Evolutionary conservation across 2,113 vertebrate genomes (phyloP), one percentile per base, ranked within the genome.

Genomic region (Hemiscyllium ocellatum): DNA sequence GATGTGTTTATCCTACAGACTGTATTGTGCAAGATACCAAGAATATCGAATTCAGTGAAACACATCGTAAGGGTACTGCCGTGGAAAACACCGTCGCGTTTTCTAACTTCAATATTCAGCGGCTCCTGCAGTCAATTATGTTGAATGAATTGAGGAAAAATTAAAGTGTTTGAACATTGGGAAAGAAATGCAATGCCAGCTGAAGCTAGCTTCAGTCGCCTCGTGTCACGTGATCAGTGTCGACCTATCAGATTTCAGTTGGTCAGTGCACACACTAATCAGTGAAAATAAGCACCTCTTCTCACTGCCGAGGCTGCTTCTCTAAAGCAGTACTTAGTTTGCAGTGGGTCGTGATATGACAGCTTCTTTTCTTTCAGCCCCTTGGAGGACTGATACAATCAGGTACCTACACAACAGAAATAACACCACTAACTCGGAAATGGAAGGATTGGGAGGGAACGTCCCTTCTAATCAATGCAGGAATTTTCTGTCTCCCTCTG

Each of bases 381-480:
- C 66, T 94, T 94, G 95, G 66, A 95, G 95, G 83, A 95, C 68
- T 94, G 95, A 96, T 96, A 96, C 90, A 65, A 96, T 37, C 72
- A 56, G 72, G 83, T 80, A 86, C 68, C 68, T 95, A 24, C 94
- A 95, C 68, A 95, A 33, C 94, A 95, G 69, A 97, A 98, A 97
- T 97, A 97, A 97, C 93, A 96, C 97, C n/a, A 96, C 96, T 96
- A 97, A 96, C 96, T 97, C 97, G 98, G 97, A 97, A 96, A 98
- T 97, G 98, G 98, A 98, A 95, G 97, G 97, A 96, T 96, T 98
- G 96, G 97, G 97, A 95, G 97, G 97, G 96, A 96, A 97, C 94
- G 97, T 96, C 80, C 96, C 97, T 50, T 96, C 97, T 3, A 97
- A 97, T 95, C 98, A 98, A 96, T 97, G 97, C 96, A 98, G 97